Evolutionary conservation across 2,888 invertebrate species (phyloP).

Genomic region (Peribatodes rhomboidaria): DNA sequence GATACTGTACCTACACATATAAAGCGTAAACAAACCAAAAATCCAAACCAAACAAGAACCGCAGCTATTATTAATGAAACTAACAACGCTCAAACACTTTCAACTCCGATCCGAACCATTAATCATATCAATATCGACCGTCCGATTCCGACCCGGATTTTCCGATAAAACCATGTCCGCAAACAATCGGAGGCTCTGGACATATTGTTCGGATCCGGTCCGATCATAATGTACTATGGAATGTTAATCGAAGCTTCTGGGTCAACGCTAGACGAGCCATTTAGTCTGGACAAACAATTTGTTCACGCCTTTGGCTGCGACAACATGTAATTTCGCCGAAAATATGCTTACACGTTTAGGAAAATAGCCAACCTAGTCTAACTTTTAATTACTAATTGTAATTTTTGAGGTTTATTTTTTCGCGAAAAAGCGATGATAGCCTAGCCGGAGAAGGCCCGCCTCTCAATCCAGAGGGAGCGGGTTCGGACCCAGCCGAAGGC

Average conservation of each 20-base stretch:
- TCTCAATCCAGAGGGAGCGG: no score
- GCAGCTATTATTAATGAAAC: constrained; percentile 28
- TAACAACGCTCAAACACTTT: constrained; percentile 34
- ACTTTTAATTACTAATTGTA: not conserved
- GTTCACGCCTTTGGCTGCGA: constrained; percentile 17
- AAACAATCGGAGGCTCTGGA: constrained; percentile 77
- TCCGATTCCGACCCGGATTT: constrained; percentile 48
- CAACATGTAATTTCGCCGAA: constrained; percentile 25
- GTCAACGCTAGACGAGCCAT: constrained; percentile 55
- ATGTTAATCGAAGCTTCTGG: constrained; percentile 76
- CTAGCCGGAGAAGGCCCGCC: no score
- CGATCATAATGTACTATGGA: constrained; percentile 71
- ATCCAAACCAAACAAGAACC: constrained; percentile 18
- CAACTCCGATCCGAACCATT: constrained; percentile 30
- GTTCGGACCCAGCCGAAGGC: no score
- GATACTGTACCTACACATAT: not conserved
- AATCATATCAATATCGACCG: constrained; percentile 46
- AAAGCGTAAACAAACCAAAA: constrained; percentile 17
- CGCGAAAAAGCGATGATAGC: no score
- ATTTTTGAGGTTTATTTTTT: not conserved
- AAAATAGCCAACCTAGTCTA: constrained; percentile 17
- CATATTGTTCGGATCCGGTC: constrained; percentile 71
- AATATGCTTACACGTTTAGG: constrained; percentile 24
- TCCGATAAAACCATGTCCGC: constrained; percentile 76
- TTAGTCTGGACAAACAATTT: constrained; percentile 39